Base-by-base conservation (phyloP, 2,113 vertebrate genomes). In the Meles meles region DNA sequence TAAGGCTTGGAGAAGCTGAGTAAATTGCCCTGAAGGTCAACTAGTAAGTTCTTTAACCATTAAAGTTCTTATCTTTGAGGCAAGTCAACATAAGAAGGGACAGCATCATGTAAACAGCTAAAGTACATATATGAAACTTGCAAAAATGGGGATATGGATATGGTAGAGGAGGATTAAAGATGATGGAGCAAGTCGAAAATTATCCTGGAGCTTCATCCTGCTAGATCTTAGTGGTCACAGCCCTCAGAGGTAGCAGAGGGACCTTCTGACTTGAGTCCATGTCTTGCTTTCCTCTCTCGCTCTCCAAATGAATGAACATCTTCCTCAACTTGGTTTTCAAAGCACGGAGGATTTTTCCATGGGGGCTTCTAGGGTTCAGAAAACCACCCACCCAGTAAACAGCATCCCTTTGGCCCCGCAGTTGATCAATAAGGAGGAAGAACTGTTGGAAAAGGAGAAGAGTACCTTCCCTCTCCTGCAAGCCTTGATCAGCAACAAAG, bases 341-440 rank as follows among this genome's bases (percentile, higher is more conserved):
- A 61, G 27, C 29, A 1, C 55, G 93, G n/a, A 86, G 67, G 14
- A 49, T 37, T 72, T 91, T 89, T 89, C 49, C 23, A 1, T 23
- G 14, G 71, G 87, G 79, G 34, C 52, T 88, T 92, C 17, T 23
- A 13, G 63, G 72, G 52, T 23, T 74, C 61, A 83, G 79, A 57
- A 80, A 86, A 55, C n/a, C 25, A 49, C 6, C 21, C 17, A 42
- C 55, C 59, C 61, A 21, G n/a, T 77, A 81, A 69, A 90, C 27
- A 71, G 11, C 47, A 57, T 67, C 49, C 39, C 7, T 44, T 94
- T 97, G 93, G 18, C n/a, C 49, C 27, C 76, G 72, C 97, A 99
- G 99, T 92, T 97, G 71, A 99, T 99, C 98, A 99, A 99, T 98
- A 99, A 98, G 93, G 99, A 99, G 97, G 98, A 99, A 95, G 98